A percentile compares a stretch with the other conserved stretches of the same genome.
These are phyloP conservation scores for Corythaixoides concolor DNA, from an alignment of 2,113 vertebrate species.

Conservation along the genomic window DNA sequence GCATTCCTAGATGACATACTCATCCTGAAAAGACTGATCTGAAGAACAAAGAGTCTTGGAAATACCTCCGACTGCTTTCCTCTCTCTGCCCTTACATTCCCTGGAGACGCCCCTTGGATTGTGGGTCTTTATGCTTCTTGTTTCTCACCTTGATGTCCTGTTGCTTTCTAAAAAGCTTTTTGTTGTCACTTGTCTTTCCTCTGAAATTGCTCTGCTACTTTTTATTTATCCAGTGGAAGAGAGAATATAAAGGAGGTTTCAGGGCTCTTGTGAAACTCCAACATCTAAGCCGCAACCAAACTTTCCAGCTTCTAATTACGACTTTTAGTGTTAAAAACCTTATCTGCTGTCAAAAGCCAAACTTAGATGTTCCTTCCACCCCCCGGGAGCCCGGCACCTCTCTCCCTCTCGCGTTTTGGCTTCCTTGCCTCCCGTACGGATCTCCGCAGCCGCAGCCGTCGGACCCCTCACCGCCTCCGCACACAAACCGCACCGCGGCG, in stretches of 20 bases:
- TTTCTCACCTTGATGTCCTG: background rate
- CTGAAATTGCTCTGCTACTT: background rate
- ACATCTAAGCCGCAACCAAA: background rate
- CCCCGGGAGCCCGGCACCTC: background rate
- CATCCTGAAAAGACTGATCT: background rate
- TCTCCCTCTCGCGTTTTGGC: background rate
- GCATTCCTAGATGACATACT: background rate
- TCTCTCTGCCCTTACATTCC: background rate
- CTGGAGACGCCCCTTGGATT: background rate
- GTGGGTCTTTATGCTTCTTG: background rate
- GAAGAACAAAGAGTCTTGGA: background rate
- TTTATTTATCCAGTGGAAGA: background rate
- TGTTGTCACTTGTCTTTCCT: background rate
- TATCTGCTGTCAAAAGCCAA: background rate
- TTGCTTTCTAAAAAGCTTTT: background rate
- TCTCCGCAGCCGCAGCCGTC: fast-evolving
- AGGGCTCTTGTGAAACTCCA: background rate
- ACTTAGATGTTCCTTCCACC: background rate
- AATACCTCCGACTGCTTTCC: background rate
- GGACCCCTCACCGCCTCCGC: background rate
- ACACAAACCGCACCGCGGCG: too few species aligned
- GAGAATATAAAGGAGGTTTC: background rate
- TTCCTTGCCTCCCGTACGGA: too few species aligned
- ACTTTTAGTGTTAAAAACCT: background rate
- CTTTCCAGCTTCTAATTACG: background rate